phyloP scores from a whole-genome alignment of 2,888 invertebrate genomes.

The Chironomus tentans region DNA sequence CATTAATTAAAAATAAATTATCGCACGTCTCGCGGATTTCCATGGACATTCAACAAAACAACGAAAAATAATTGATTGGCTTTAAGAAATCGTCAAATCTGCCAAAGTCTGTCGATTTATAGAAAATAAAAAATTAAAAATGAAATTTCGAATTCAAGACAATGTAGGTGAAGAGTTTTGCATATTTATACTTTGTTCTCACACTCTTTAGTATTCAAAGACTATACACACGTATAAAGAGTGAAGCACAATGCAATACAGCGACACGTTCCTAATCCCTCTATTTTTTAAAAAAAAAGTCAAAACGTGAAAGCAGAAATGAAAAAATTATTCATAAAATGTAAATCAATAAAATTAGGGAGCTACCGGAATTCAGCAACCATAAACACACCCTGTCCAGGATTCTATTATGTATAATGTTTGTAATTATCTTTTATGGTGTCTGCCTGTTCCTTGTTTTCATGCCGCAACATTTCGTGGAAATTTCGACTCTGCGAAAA shows the following conservation, averaged over 20 bases:
- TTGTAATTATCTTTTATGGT: neutral
- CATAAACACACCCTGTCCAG: neutral
- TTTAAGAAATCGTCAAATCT: no score
- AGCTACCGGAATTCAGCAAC: neutral
- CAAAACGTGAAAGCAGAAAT: no score
- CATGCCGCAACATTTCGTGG: no score
- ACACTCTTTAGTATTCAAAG: neutral
- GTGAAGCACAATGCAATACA: neutral
- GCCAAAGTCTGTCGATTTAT: neutral
- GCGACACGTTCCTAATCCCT: neutral
- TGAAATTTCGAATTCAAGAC: neutral
- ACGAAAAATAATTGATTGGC: no score
- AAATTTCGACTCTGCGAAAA: neutral
- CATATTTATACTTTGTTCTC: neutral
- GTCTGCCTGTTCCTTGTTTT: neutral
- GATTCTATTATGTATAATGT: neutral
- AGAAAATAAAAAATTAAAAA: neutral
- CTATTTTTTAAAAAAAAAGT: neutral
- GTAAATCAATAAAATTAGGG: neutral
- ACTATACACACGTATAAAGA: neutral
- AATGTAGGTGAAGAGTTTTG: conserved; percentile 8
- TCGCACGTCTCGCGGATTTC: no score
- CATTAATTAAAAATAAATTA: no score
- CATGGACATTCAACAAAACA: no score
- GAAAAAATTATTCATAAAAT: neutral